Percentiles rank a stretch among this genome's conserved stretches.
Evolutionary conservation across 2,797 vertebrate genomes (phyloP).

Genomic region (Rhabdomys pumilio): DNA sequence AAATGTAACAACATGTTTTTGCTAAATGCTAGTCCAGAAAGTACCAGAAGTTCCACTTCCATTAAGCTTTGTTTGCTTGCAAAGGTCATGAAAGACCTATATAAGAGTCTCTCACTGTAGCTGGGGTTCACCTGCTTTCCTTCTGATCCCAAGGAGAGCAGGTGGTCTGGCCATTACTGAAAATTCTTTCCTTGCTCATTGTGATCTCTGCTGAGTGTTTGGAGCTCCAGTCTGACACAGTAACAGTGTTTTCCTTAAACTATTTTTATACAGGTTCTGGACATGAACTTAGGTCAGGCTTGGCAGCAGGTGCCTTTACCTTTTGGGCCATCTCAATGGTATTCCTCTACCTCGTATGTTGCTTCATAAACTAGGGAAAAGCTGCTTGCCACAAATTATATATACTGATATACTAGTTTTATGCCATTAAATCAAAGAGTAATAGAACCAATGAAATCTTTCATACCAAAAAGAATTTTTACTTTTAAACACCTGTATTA

Average conservation of each 20-base stretch:
- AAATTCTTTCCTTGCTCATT: neutral
- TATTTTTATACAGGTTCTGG: neutral
- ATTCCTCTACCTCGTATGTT: constrained; percentile 29
- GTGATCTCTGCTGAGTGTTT: neutral
- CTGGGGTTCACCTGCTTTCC: neutral
- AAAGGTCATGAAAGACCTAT: neutral
- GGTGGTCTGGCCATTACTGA: neutral
- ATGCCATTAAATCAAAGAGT: constrained; percentile 78
- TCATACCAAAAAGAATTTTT: constrained; percentile 66
- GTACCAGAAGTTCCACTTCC: neutral
- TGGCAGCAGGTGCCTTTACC: neutral
- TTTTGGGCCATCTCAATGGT: neutral
- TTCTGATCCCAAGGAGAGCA: neutral
- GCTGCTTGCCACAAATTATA: constrained; percentile 42
- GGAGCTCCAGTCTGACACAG: neutral
- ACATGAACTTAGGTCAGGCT: neutral
- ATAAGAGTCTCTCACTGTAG: neutral
- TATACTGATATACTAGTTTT: neutral
- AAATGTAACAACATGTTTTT: neutral
- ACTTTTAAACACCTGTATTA: constrained; percentile 80
- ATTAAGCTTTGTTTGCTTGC: neutral
- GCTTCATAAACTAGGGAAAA: constrained; percentile 22
- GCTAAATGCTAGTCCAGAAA: neutral
- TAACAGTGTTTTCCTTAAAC: neutral
- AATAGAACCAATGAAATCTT: constrained; percentile 73